Base-by-base conservation (phyloP, 2,797 vertebrate species). In the Arnoldichthys spilopterus region DNA sequence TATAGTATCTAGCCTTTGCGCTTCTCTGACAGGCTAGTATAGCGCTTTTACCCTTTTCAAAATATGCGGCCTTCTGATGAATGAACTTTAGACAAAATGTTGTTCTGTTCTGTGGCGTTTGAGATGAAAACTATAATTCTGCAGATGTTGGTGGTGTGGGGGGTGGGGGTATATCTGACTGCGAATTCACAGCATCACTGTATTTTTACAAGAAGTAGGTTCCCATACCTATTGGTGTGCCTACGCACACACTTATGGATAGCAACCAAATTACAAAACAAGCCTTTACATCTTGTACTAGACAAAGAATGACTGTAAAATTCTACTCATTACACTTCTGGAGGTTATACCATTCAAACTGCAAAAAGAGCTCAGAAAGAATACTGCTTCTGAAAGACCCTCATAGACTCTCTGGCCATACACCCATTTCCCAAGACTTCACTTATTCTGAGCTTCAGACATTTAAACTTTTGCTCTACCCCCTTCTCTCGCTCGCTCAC, bases 1-100 rank as follows among this genome's bases (percentile, higher is more conserved):
- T 99, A 99, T 99, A 99, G 96, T 96, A 97, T 97, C 97, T 98
- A 97, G 97, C 97, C 96, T 98, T 97, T 98, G 97, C 93, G 96
- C 97, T 94, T 94, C 94, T 91, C 95, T 98, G 97, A 99, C 98
- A 94, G 97, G 92, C 93, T 93, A 95, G 94, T 92, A 95, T 95
- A 95, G 96, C 94, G 95, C 98, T 97, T 97, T 98, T 98, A 98
- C 97, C 97, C 98, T 99, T 99, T 99, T 98, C 92, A 98, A 97
- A 97, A 98, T 95, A 97, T 98, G 96, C 94, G 93, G 94, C 91
- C 94, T 78, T 96, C 96, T 98, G 97, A 98, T 98, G 95, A 99
- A 98, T 98, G 97, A 99, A 99, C 98, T 99, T 99, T 98, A 91
- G 86, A 95, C 92, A 97, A 97, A 98, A 97, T 95, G 95, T 95